Percentiles rank a stretch among this genome's conserved stretches.
Evolutionary conservation across 2,797 vertebrate species (phyloP).

Genomic region (Aotus griseimembra): DNA sequence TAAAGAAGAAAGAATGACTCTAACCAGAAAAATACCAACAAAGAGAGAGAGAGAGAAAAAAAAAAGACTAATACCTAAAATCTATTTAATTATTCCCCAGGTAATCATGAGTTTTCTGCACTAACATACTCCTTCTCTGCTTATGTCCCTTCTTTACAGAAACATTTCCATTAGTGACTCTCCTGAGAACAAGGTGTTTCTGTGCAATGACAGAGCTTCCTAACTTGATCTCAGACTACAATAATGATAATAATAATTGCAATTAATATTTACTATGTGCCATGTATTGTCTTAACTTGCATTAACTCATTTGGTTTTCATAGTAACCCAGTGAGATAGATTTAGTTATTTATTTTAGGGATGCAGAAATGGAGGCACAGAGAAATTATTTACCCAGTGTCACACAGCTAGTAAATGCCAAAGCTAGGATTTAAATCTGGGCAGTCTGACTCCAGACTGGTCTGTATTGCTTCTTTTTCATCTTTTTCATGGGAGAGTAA

Average conservation of each 20-base stretch:
- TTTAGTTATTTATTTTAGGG: background rate
- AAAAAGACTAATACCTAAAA: background rate
- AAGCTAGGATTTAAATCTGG: background rate
- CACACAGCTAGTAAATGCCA: background rate
- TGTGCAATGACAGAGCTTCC: background rate
- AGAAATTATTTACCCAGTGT: background rate
- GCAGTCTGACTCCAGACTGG: background rate
- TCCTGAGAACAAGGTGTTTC: background rate
- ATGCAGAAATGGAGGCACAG: background rate
- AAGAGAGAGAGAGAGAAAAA: background rate
- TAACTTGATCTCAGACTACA: background rate
- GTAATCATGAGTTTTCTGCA: background rate
- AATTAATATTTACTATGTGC: background rate
- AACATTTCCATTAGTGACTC: background rate
- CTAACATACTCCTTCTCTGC: background rate
- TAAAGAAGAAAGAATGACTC: conserved; percentile 3
- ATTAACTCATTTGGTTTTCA: background rate
- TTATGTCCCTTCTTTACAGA: background rate
- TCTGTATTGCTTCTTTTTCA: background rate
- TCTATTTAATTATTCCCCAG: background rate
- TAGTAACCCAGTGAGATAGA: background rate
- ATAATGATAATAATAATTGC: background rate
- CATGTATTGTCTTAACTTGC: background rate
- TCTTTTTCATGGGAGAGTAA: background rate
- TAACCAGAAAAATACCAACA: conserved; percentile 27